phyloP scores from a whole-genome alignment of 1,140 invertebrate genomes.

The Brachionus sp. region DNA sequence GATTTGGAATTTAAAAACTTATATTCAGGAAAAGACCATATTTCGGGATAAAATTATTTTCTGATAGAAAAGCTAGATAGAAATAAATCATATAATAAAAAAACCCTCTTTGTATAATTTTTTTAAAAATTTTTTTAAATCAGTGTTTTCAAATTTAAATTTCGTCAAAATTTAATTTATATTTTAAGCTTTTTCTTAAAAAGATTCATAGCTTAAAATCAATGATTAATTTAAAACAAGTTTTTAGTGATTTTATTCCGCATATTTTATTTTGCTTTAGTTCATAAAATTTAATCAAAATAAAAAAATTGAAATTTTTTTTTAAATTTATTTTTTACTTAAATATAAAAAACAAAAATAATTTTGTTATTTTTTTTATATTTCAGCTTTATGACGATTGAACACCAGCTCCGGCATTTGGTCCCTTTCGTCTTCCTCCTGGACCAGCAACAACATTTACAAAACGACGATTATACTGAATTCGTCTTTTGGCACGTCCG shows the following conservation, averaged over 20 bases:
- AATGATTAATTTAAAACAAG: not conserved
- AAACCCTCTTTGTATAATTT: too few relatives aligned
- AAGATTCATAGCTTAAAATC: not conserved
- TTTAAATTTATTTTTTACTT: conserved; percentile 33
- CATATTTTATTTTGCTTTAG: not conserved
- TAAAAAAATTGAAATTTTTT: not conserved
- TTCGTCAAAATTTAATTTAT: too few relatives aligned
- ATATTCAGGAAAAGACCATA: too few relatives aligned
- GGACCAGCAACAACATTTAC: conserved; percentile 41
- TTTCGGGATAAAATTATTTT: too few relatives aligned
- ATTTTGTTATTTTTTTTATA: conserved; percentile 2
- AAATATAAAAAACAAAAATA: conserved; percentile 25
- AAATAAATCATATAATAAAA: too few relatives aligned
- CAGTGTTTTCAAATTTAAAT: too few relatives aligned
- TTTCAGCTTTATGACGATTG: not conserved
- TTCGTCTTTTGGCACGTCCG: conserved; percentile 91
- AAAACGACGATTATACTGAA: conserved; percentile 96
- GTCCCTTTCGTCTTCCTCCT: conserved; percentile 37
- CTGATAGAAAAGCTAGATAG: too few relatives aligned
- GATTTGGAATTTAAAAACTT: too few relatives aligned
- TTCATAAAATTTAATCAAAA: not conserved
- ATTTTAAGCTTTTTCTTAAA: too few relatives aligned
- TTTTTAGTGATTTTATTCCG: too few relatives aligned
- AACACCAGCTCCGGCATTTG: conserved; percentile 45
- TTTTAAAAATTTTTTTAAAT: too few relatives aligned